Evolutionary conservation across 1,140 invertebrate species (phyloP), one percentile per base, ranked within the genome.

Genomic region (Hetaerina americana): DNA sequence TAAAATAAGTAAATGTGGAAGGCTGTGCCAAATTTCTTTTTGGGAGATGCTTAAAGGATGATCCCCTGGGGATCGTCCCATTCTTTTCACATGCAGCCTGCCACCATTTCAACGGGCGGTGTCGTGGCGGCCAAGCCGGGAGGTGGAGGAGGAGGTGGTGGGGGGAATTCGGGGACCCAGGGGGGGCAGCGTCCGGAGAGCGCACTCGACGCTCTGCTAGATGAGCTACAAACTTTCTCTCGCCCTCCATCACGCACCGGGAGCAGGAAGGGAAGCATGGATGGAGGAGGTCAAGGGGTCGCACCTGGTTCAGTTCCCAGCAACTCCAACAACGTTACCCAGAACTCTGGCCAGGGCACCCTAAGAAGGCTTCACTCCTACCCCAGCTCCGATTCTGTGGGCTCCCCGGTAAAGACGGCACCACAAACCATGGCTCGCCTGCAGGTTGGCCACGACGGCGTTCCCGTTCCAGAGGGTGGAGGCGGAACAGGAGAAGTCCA

Each of bases 151-250:
- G 79, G 82, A 81, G 75, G 79, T 83, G 76, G 80, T 81, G 83
- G 85, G 82, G 22, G 22, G 15, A 66, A 74, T 49, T 75, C 73
- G 73, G 73, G 67, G 76, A 84, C 84, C 80, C 86, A 84, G 81
- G 85, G 81, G 76, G 83, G 81, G 80, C 83, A 88, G 83, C 87
- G 89, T 85, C 83, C 89, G 86, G 92, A 94, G 89, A 95, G 94
- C 89, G 91, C 92, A 87, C 91, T 95, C 89, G 93, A 96, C 89
- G 91, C 92, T 88, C 82, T 96, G 89, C 81, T 96, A 92, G 92
- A 95, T 79, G 93, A 96, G 81, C 84, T 95, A 68, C 91, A 94
- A 80, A 94, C 92, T 10, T 93, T 93, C 79, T 87, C 89, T 27
- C 87, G 89, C 75, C 90, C 90, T 74, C 83, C 76, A 10, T 76